phyloP scores from a whole-genome alignment of 2,888 invertebrate species.

The Aproaerema taeniolella region DNA sequence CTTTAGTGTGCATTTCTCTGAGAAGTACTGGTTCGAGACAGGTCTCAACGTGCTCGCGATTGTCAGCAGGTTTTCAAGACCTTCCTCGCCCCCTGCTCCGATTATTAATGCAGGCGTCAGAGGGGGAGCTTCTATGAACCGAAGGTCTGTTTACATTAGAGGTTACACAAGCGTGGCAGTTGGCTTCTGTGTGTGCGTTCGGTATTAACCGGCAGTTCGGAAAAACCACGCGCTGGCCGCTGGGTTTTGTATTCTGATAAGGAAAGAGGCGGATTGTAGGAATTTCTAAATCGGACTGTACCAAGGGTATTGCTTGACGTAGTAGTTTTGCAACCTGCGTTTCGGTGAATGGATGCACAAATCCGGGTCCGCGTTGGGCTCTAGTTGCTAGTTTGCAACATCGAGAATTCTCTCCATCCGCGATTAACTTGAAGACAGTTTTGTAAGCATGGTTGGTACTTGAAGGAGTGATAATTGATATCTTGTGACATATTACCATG shows the following conservation, averaged over 20 bases:
- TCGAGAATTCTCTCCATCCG: slow-evolving; percentile 6
- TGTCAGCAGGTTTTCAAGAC: slow-evolving; percentile 23
- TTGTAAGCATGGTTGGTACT: no score
- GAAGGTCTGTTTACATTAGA: slow-evolving; percentile 15
- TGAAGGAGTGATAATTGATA: no score
- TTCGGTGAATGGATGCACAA: slow-evolving; percentile 3
- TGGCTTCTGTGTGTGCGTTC: slow-evolving; percentile 24
- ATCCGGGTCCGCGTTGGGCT: slow-evolving; percentile 7
- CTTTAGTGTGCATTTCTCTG: slow-evolving; percentile 36
- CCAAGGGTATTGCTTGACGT: slow-evolving; percentile 6
- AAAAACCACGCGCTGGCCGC: slow-evolving; percentile 29
- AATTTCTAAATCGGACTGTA: slow-evolving; percentile 19
- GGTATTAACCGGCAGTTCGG: slow-evolving; percentile 29
- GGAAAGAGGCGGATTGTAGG: slow-evolving; percentile 26
- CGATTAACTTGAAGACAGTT: no score
- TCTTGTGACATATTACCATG: no score
- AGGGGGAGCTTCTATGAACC: not conserved
- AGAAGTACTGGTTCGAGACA: slow-evolving; percentile 25
- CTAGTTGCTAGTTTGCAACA: slow-evolving; percentile 6
- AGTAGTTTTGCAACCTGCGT: slow-evolving; percentile 2
- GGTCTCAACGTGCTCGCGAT: slow-evolving; percentile 43
- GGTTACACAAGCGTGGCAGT: no score
- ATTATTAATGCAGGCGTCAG: no score
- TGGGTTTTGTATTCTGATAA: slow-evolving; percentile 33
- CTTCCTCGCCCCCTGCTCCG: slow-evolving; percentile 30